Evolutionary conservation across 2,113 vertebrate genomes (phyloP).

Genomic region (Tragelaphus scriptus): DNA sequence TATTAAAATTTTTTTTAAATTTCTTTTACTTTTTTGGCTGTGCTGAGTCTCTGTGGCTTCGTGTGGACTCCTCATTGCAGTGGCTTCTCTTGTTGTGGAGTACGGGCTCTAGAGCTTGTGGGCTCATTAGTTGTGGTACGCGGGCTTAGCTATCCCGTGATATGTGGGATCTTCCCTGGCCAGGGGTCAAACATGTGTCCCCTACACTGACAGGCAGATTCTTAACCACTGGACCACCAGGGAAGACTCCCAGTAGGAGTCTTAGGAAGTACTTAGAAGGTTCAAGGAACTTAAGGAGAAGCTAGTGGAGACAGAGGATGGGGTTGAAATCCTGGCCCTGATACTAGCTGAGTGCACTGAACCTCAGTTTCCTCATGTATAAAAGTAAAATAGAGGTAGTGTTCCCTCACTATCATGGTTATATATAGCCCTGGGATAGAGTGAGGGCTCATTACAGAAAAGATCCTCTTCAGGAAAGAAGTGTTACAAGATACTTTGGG

Average conservation of each 20-base stretch:
- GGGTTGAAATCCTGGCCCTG: background rate
- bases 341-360: background rate
- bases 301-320: background rate
- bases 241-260: background rate
- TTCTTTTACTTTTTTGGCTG: background rate
- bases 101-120: background rate
- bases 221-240: background rate
- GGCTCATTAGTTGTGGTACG: background rate
- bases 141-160: background rate
- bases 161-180: background rate
- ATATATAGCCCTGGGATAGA: background rate
- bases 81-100: background rate
- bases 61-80: background rate
- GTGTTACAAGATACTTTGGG: background rate
- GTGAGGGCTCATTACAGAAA: background rate
- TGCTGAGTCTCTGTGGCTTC: background rate
- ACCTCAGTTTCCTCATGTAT: background rate
- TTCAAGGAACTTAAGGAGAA: background rate
- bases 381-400: background rate
- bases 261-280: background rate
- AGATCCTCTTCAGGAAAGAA: background rate
- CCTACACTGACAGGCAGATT: background rate
- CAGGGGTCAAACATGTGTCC: background rate
- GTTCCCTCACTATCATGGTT: background rate
- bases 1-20: fast-evolving